Evolutionary conservation across 2,113 vertebrate genomes (phyloP).

Genomic region (Campylorhamphus procurvoides): DNA sequence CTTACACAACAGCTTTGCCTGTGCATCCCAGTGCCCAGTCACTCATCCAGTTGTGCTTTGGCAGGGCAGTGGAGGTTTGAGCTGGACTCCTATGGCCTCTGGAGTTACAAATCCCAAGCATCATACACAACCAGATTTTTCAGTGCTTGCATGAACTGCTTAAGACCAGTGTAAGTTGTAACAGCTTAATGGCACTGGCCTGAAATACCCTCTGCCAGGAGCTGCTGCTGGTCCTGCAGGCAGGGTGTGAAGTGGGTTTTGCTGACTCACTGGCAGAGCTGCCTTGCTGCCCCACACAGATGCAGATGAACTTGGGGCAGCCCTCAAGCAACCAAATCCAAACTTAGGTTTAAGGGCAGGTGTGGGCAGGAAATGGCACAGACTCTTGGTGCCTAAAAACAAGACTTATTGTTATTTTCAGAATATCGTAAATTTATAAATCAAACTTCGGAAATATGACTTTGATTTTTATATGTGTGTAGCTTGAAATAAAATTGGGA

Average conservation of each 20-base stretch:
- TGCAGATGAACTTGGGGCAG: neutral
- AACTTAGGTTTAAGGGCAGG: neutral
- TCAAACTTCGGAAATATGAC: neutral
- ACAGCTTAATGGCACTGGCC: neutral
- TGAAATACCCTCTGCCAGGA: neutral
- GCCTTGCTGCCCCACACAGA: neutral
- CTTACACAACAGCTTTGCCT: neutral
- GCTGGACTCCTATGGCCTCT: neutral
- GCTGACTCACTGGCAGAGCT: neutral
- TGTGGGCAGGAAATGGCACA: neutral
- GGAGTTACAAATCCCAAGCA: neutral
- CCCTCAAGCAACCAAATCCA: neutral
- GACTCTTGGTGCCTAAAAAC: neutral
- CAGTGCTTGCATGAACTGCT: neutral
- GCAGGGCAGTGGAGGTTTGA: neutral
- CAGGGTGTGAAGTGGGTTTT: neutral
- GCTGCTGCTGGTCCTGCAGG: neutral
- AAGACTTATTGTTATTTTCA: neutral
- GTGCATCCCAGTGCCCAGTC: neutral
- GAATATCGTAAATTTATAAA: constrained; percentile 11
- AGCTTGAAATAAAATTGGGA: neutral
- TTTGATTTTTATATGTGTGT: neutral
- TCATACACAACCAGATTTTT: rapidly evolving
- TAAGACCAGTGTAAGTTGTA: neutral
- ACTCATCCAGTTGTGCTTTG: neutral